These are phyloP conservation scores for Lordiphosa andalusiaca DNA, from an alignment of 2,888 invertebrate genomes.

Conservation along the genomic window DNA sequence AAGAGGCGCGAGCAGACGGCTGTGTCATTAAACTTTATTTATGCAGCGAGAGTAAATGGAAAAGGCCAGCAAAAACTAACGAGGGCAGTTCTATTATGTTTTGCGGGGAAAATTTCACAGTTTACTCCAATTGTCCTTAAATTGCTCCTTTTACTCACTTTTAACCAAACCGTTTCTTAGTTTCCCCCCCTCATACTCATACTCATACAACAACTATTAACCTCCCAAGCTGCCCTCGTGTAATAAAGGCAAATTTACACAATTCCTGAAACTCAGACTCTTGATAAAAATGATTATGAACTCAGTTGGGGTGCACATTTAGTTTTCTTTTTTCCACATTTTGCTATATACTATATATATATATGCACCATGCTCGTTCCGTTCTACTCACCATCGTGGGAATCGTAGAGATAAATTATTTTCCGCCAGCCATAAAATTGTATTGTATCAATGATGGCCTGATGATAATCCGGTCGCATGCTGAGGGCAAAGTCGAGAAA, in stretches of 20 bases:
- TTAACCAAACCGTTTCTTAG: no score
- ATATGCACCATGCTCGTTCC: constrained; percentile 19
- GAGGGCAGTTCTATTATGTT: no score
- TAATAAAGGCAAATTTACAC: neutral
- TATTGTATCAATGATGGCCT: constrained; percentile 96
- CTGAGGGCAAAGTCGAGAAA: constrained; percentile 94
- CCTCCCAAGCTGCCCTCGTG: no score
- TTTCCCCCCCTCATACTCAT: no score
- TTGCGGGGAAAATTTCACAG: no score
- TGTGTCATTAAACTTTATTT: constrained; percentile 91
- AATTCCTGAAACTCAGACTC: neutral
- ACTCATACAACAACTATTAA: no score
- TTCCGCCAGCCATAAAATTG: constrained; percentile 92
- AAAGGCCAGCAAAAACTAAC: no score
- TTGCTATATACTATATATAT: no score
- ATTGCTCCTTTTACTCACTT: no score
- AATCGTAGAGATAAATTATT: constrained; percentile 90
- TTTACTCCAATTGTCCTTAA: no score
- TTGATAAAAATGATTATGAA: constrained; percentile 49
- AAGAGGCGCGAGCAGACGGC: constrained; percentile 41
- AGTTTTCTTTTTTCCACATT: constrained; percentile 2
- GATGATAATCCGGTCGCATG: constrained; percentile 97
- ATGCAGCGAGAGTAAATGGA: constrained; percentile 91
- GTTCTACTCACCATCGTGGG: constrained; percentile 86
- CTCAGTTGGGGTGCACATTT: constrained; percentile 31